Base-by-base conservation (phyloP, 2,113 vertebrate species). In the Apeltes quadracus region DNA sequence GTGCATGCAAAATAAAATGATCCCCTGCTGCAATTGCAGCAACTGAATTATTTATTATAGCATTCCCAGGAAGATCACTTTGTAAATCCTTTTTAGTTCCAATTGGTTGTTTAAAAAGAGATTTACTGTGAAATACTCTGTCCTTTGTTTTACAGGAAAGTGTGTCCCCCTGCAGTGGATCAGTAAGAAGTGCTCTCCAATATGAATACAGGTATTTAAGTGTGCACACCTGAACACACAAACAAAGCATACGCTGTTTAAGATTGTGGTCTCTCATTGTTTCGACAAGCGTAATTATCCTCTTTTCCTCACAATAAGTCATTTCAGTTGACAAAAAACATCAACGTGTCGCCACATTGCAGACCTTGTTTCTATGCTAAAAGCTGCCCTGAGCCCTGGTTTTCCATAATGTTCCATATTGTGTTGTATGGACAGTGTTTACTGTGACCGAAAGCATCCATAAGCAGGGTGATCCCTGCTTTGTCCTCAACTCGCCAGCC, bases 201-300 rank as follows among this genome's bases (percentile, higher is more conserved):
- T 79, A 95, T 95, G 94, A 95, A 94, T 87, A 92, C 93, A 94
- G 94, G 94, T 94, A 91, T 66, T 51, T 13, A 46, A 46, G 16
- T 2, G 32, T 20, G 43, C 38, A 27, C 16, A 55, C 59, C 72
- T 36, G 51, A 32, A 34, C 16, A 27, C 23, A 53, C 51, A 54
- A 23, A 54, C 23, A 71, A n/a, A 65, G 44, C 56, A 69, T 4
- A 59, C 15, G 38, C 4, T 41, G 14, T 8, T 18, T 14, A 1
- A 34, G 7, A 57, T 43, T 12, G 14, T 16, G 23, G 27, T 53
- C 14, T 32, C 3, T 23, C 48, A 22, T 5, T 48, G 2, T 74
- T 23, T 22, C 0, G 16, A 14, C 16, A 32, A 58, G 14, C 29
- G 38, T 7, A 14, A 53, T 23, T n/a, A 18, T 57, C 14, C 27